Base-by-base conservation (phyloP, 2,888 invertebrate genomes). In the Archips xylosteana region DNA sequence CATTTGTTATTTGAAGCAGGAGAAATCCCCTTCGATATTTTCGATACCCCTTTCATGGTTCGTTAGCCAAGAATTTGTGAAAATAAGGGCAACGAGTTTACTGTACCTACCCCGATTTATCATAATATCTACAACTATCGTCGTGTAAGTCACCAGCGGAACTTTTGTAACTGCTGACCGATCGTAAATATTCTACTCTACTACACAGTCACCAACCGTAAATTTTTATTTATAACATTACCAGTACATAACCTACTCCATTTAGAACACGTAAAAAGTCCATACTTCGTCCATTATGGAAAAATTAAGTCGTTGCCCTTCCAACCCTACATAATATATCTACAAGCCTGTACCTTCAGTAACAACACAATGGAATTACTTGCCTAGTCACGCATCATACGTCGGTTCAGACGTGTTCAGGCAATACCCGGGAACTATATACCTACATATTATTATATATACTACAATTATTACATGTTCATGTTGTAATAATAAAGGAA, bases 11-110 rank as follows among this genome's bases (percentile, higher is more conserved):
- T 71, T 51, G 49, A 60, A 61, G 51, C 32, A 45, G 66, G 59
- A 54, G 34, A 71, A 66, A 45, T 62, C 42, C 32, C 61, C 60
- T 61, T 65, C 45, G 45, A 47, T 66, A 61, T 65, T 51, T 66
- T 62, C 45, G 60, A 61, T 66, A 54, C 54, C 51, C 54, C n/a
- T 66, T 61, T 61, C 61, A 54, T 54, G 71, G 66, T 51, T 66
- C 54, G 66, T 71, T 71, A 54, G 32, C 34, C 45, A 66, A n/a
- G 60, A 15, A 42, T 66, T 61, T 36, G 71, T 42, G 60, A 42
- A 66, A 65, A 66, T 66, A 60, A 60, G n/a, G 39, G 61, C 42
- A 45, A 61, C 57, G 15, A 13, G 36, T 47, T 45, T 42, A 65
- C 60, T 61, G 39, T 36, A 42, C n/a, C 39, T 36, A 42, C n/a